These are phyloP conservation scores for Egretta garzetta DNA, from an alignment of 2,113 vertebrate species.

Conservation along the genomic window DNA sequence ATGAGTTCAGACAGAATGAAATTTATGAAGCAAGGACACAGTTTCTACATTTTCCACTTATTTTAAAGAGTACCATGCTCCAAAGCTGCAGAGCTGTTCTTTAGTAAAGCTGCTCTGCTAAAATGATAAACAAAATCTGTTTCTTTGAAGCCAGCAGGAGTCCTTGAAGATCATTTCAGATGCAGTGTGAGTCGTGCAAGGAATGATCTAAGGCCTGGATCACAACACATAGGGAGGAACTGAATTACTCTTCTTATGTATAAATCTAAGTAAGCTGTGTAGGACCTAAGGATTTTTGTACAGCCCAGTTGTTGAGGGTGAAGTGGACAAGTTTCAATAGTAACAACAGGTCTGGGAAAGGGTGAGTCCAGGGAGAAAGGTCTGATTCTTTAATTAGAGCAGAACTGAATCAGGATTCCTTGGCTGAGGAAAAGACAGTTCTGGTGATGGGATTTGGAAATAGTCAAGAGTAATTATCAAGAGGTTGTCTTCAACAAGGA, in stretches of 20 bases:
- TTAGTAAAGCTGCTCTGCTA: slow-evolving; percentile 68
- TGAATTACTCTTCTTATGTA: slow-evolving; percentile 24
- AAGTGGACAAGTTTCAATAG: not conserved
- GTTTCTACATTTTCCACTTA: slow-evolving; percentile 55
- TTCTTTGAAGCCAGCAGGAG: slow-evolving; percentile 68
- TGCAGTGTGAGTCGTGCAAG: slow-evolving; percentile 56
- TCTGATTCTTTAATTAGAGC: slow-evolving; percentile 46
- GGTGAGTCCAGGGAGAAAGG: not conserved
- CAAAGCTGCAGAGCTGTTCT: slow-evolving; percentile 63
- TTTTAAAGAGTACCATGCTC: slow-evolving; percentile 43
- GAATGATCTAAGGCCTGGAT: slow-evolving; percentile 56
- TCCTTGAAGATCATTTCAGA: slow-evolving; percentile 66
- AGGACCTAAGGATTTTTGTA: not conserved
- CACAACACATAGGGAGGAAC: slow-evolving; percentile 27
- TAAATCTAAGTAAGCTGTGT: not conserved
- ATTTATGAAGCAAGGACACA: slow-evolving; percentile 50
- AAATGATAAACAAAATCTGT: slow-evolving; percentile 73
- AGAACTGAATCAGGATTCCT: slow-evolving; percentile 48
- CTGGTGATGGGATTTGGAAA: slow-evolving; percentile 69
- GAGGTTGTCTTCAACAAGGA: slow-evolving; percentile 58
- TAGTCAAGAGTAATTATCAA: slow-evolving; percentile 66
- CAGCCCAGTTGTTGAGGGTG: not conserved
- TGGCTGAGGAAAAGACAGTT: slow-evolving; percentile 56
- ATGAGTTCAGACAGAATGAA: slow-evolving; percentile 45
- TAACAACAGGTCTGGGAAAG: not conserved